A percentile compares a stretch with the other conserved stretches of the same genome.
phyloP scores from a whole-genome alignment of 2,797 vertebrate species.

The Caiman crocodilus region DNA sequence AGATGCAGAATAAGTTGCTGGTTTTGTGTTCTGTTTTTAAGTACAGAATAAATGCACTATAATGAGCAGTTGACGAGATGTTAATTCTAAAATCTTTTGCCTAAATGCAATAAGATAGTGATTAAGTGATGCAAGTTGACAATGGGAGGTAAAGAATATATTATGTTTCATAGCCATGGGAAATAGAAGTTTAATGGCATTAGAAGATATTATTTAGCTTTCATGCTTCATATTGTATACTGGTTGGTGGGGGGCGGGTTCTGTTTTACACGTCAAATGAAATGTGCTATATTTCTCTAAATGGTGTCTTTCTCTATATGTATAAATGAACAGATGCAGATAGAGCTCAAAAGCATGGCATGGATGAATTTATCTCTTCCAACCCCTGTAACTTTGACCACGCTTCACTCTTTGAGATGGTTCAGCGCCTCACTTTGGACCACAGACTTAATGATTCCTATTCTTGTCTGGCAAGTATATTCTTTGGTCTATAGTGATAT shows the following conservation, averaged over 20 bases:
- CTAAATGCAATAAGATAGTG: conserved; percentile 77
- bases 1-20: conserved; percentile 67
- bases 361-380: conserved; percentile 99
- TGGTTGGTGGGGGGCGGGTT: conserved; percentile 48
- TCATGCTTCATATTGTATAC: conserved; percentile 80
- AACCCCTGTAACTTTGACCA: conserved; percentile 99
- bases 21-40: conserved; percentile 76
- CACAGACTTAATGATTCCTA: conserved; percentile 99
- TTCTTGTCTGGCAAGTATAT: conserved; percentile 96
- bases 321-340: conserved; percentile 96
- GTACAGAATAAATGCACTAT: conserved; percentile 76
- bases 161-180: conserved; percentile 77
- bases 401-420: conserved; percentile 95
- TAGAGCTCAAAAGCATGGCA: conserved; percentile 99
- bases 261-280: conserved; percentile 81
- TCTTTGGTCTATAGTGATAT: conserved; percentile 84
- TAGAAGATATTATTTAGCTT: conserved; percentile 67
- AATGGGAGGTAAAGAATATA: conserved; percentile 93
- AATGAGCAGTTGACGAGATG: conserved; percentile 78
- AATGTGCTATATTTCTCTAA: conserved; percentile 90
- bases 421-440: conserved; percentile 98
- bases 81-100: conserved; percentile 81
- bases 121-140: conserved; percentile 97
- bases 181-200: conserved; percentile 59
- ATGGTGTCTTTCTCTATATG: conserved; percentile 92